Percentiles rank a stretch among this genome's conserved stretches.
Conservation (phyloP, 1,140 invertebrate genomes). For the Lamellibrachia luymesi region DNA sequence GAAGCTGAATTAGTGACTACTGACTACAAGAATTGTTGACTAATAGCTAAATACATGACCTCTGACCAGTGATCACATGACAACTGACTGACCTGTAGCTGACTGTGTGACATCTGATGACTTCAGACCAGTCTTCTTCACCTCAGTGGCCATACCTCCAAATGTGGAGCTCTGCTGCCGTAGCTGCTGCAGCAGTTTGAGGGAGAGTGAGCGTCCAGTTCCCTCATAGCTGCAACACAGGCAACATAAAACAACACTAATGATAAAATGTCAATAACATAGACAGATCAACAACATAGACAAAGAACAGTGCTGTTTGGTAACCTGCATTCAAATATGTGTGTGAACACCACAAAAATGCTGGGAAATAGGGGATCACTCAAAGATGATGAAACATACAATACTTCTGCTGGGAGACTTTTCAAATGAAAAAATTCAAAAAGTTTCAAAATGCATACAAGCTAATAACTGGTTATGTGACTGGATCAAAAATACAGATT, state of each 20-base stretch:
- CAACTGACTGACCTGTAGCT: slow-evolving; percentile 34
- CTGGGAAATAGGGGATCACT: too few species aligned
- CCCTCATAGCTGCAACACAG: slow-evolving; percentile 81
- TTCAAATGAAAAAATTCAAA: too few species aligned
- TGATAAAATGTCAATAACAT: not conserved
- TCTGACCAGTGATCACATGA: not conserved
- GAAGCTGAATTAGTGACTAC: not conserved
- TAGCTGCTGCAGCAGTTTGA: slow-evolving; percentile 92
- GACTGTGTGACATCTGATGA: slow-evolving; percentile 30
- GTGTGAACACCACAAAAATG: too few species aligned
- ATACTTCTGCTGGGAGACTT: too few species aligned
- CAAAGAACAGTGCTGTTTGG: too few species aligned
- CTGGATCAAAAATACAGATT: too few species aligned
- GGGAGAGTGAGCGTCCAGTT: slow-evolving; percentile 90
- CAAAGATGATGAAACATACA: too few species aligned
- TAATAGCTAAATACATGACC: not conserved
- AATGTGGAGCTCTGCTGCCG: slow-evolving; percentile 64
- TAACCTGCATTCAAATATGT: too few species aligned
- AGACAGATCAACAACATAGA: not conserved
- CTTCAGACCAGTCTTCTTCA: slow-evolving; percentile 32
- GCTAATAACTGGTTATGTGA: too few species aligned
- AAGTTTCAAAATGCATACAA: too few species aligned
- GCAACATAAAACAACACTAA: not conserved
- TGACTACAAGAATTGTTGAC: not conserved
- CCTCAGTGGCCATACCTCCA: slow-evolving; percentile 37